These are phyloP conservation scores for Halcyon badia DNA, from an alignment of 2,797 vertebrate species.

Conservation along the genomic window DNA sequence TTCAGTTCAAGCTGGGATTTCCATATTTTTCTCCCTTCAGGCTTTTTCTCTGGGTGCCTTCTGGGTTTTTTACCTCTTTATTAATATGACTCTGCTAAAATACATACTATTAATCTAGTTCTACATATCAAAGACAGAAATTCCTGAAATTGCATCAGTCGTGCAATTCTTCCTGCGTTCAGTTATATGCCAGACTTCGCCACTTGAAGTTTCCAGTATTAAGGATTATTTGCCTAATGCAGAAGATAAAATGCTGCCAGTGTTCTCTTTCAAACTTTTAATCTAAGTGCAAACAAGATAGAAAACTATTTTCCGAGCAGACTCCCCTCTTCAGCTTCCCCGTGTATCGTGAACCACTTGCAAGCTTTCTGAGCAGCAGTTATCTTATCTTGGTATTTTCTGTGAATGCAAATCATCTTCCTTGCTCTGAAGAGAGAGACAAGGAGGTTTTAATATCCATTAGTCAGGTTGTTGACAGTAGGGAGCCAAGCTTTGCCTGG, in stretches of 20 bases:
- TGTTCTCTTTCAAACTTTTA: conserved; percentile 36
- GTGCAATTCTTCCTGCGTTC: not conserved
- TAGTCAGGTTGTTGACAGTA: not conserved
- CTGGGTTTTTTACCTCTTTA: not conserved
- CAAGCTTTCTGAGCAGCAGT: not conserved
- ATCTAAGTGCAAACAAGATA: conserved; percentile 41
- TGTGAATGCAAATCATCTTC: not conserved
- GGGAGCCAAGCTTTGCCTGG: not conserved
- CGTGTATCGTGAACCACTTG: not conserved
- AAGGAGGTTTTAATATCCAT: not conserved
- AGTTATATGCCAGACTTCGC: not conserved
- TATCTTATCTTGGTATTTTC: not conserved
- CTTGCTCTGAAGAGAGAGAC: not conserved
- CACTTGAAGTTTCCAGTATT: not conserved
- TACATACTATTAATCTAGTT: not conserved
- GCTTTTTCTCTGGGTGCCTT: not conserved
- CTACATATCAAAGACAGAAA: not conserved
- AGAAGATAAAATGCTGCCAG: conserved; percentile 19
- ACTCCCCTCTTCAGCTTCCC: not conserved
- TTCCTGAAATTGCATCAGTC: not conserved
- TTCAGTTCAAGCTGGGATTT: not conserved
- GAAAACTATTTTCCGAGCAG: conserved; percentile 27
- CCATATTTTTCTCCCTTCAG: not conserved
- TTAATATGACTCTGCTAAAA: not conserved
- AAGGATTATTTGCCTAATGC: conserved; percentile 29